Evolutionary conservation across 2,888 invertebrate species (phyloP), one percentile per base, ranked within the genome.

Genomic region (Cylloceria caligata): DNA sequence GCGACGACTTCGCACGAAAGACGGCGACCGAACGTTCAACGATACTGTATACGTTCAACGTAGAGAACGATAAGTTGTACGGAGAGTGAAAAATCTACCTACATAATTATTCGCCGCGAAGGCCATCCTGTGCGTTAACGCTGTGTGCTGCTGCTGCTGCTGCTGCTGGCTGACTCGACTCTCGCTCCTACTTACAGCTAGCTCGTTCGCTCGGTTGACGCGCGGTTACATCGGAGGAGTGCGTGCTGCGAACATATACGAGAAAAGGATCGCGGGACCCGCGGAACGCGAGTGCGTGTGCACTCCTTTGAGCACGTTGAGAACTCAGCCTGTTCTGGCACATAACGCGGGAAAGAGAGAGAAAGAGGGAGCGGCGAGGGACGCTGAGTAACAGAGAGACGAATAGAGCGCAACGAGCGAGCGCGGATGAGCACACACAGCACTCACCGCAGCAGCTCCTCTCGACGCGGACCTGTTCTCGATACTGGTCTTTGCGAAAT

Each of bases 81-180:
- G 45, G 67, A 11, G 79, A 75, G 57, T 71, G 69, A 79, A 90
- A 90, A 89, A 88, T 89, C 84, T 86, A 80, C 79, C 87, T 88
- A 88, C 88, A 87, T 89, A 90, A 91, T 91, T 90, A 90, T 91
- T 89, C 87, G 87, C 88, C 87, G 86, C 89, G 90, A 91, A 91
- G 91, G 91, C 86, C 91, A 87, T 88, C 88, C 86, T 88, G 88
- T 87, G 89, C 88, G 89, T 89, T 89, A 86, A 88, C 87, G 85
- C 82, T 52, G 36, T 68, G 55, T 30, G 27, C 16, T 30, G 52
- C 19, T 68, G 68, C 16, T 67, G 67, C 49, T 68, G 47, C 5
- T 34, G 49, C 49, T 52, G 21, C n/a, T 69, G 65, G 19, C 64
- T 64, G 64, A 42, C 39, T 64, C 21, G 42, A 36, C 19, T 21